phyloP scores from a whole-genome alignment of 1,140 invertebrate species.

The Drosophila watanabei region DNA sequence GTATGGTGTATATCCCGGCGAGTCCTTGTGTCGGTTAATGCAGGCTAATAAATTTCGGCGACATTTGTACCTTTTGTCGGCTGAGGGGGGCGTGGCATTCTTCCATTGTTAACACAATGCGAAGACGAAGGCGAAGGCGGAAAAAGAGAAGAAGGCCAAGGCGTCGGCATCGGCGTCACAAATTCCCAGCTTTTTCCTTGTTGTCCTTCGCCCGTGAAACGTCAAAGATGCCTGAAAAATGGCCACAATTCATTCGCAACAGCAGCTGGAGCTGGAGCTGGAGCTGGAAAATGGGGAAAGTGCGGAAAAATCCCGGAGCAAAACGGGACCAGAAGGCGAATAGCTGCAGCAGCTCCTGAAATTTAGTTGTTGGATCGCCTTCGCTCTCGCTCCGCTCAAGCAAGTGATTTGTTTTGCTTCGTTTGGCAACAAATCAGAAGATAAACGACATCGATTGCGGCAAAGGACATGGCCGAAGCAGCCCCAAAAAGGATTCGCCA shows the following conservation, averaged over 20 bases:
- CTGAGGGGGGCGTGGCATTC: constrained; percentile 38
- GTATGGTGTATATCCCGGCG: constrained; percentile 9
- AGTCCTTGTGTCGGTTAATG: constrained; percentile 71
- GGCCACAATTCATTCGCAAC: constrained; percentile 80
- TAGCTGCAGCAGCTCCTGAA: constrained; percentile 47
- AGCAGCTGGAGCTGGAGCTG: constrained; percentile 21
- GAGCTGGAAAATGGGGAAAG: constrained; percentile 1
- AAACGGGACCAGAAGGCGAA: neutral
- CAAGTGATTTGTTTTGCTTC: constrained; percentile 83
- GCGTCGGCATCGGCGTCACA: constrained; percentile 34
- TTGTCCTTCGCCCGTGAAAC: constrained; percentile 48
- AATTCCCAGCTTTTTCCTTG: constrained; percentile 57
- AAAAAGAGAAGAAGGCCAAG: neutral
- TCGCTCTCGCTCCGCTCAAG: constrained; percentile 54
- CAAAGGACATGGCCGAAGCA: constrained; percentile 65
- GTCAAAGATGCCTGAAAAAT: constrained; percentile 78
- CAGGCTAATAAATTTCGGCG: constrained; percentile 77
- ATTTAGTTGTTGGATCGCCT: constrained; percentile 54
- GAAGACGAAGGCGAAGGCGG: constrained; percentile 20
- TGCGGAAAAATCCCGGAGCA: constrained; percentile 55
- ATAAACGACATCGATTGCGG: constrained; percentile 82
- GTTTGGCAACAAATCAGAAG: constrained; percentile 83
- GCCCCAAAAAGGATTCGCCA: constrained; percentile 42
- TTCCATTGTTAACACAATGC: constrained; percentile 73
- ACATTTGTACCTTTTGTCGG: constrained; percentile 79